These are phyloP conservation scores for Ectemnius lituratus DNA, from an alignment of 2,888 invertebrate species.

Conservation along the genomic window DNA sequence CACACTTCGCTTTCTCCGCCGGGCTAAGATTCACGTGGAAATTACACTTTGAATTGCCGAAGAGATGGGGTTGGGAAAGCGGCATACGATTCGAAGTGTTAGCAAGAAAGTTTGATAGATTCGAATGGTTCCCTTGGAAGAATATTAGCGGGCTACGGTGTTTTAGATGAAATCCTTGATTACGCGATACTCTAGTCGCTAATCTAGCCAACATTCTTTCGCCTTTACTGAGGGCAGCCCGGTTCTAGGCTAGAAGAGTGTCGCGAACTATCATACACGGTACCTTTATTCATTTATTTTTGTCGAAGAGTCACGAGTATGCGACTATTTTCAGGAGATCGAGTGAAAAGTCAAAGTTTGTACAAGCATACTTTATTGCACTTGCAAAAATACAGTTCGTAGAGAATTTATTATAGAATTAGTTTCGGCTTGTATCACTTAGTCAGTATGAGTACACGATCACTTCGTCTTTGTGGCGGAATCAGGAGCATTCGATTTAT, in stretches of 20 bases:
- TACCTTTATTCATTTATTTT: not conserved
- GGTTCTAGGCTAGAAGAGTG: not conserved
- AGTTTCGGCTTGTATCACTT: constrained; percentile 16
- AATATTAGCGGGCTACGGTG: too few species aligned
- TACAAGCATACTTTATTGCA: constrained; percentile 73
- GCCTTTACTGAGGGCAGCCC: too few species aligned
- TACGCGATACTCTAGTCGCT: not conserved
- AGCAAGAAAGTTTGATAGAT: not conserved
- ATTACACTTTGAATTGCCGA: constrained; percentile 9
- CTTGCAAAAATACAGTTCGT: constrained; percentile 72
- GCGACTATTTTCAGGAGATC: not conserved
- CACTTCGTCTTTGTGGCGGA: not conserved
- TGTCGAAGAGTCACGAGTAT: not conserved
- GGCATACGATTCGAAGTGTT: not conserved
- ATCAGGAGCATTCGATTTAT: not conserved
- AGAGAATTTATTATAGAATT: constrained; percentile 51
- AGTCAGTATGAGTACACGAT: constrained; percentile 1
- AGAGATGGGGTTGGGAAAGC: constrained; percentile 13
- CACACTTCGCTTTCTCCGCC: constrained; percentile 64
- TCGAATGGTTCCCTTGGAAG: too few species aligned
- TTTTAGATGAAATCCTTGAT: not conserved
- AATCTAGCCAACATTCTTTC: constrained; percentile 2
- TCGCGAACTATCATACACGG: not conserved
- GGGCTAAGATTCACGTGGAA: constrained; percentile 67
- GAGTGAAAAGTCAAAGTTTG: constrained; percentile 63